phyloP scores from a whole-genome alignment of 2,888 invertebrate species.

The Rhagium mordax region DNA sequence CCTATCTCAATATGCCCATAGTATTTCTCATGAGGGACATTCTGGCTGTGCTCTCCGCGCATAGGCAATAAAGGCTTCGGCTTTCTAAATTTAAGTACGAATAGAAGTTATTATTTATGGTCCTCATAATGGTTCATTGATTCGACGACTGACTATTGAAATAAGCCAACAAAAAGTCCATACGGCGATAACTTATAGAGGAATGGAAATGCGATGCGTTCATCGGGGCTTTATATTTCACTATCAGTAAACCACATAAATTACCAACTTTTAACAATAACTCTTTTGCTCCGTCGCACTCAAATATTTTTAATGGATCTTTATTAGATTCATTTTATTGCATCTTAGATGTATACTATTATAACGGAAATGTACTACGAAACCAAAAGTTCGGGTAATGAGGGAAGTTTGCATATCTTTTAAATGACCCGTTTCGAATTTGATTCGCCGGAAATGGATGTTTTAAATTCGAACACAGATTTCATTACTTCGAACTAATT shows the following conservation, averaged over 20 bases:
- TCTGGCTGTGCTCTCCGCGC: not conserved
- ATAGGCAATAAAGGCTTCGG: slow-evolving; percentile 1
- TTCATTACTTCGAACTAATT: no score
- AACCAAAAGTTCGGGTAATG: not conserved
- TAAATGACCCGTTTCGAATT: slow-evolving; percentile 5
- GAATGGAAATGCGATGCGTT: slow-evolving; percentile 59
- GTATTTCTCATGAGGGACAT: not conserved
- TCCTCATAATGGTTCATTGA: slow-evolving; percentile 38
- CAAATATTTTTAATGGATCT: slow-evolving; percentile 56
- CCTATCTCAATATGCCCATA: not conserved
- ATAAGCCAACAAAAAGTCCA: slow-evolving; percentile 64
- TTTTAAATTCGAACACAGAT: not conserved
- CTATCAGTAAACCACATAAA: slow-evolving; percentile 59
- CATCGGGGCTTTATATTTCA: slow-evolving; percentile 61
- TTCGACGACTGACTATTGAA: slow-evolving; percentile 66
- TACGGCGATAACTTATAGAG: slow-evolving; percentile 57
- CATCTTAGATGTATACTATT: slow-evolving; percentile 42
- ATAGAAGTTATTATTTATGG: slow-evolving; percentile 35
- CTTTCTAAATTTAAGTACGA: slow-evolving; percentile 23
- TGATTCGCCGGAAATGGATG: not conserved
- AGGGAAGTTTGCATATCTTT: slow-evolving; percentile 8
- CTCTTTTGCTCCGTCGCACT: slow-evolving; percentile 56
- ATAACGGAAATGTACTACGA: slow-evolving; percentile 20
- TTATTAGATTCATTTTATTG: slow-evolving; percentile 58
- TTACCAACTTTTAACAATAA: slow-evolving; percentile 63